Evolutionary conservation across 2,113 vertebrate species (phyloP), one percentile per base, ranked within the genome.

Genomic region (Perccottus glenii): DNA sequence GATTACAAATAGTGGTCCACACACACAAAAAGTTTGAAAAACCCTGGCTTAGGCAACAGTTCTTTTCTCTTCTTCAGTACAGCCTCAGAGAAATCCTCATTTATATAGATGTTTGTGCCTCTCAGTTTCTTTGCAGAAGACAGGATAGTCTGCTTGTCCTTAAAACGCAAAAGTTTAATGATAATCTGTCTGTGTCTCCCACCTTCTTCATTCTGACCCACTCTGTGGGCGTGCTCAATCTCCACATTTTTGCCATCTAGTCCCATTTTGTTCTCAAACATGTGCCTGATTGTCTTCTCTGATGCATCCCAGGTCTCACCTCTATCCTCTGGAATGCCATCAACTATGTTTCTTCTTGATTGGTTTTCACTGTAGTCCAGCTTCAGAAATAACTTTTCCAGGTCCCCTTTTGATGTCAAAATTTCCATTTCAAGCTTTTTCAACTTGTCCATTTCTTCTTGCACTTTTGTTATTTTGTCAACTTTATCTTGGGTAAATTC

Each of bases 231-330:
- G 9, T 6, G 14, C 4, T 60, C 35, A 35, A 5, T 32, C 45
- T 61, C n/a, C n/a, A 52, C 48, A 48, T 68, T 47, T 46, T 58
- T 67, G n/a, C 32, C 9, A 15, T 53, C n/a, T 15, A 12, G 19
- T 32, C 9, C n/a, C 36, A 69, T n/a, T 8, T 38, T 33, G 35
- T 60, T 55, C 6, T 14, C 51, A 36, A 47, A 9, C 4, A 48
- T 69, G 40, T 36, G 16, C 16, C 35, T 0, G 46, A 53, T 4
- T 6, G n/a, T 55, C 6, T 3, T 15, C 9, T 51, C 49, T 7
- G 16, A 51, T 2, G 2, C 49, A 9, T 19, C 10, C 49, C 49
- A 51, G 49, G 16, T 51, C 16, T 51, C 49, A 19, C 49, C 49
- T 27, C 10, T 51, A 3, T 51, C 49, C 3, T 51, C 15, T 27